Base-by-base conservation (phyloP, 2,888 invertebrate genomes). In the Tethea ocularis region DNA sequence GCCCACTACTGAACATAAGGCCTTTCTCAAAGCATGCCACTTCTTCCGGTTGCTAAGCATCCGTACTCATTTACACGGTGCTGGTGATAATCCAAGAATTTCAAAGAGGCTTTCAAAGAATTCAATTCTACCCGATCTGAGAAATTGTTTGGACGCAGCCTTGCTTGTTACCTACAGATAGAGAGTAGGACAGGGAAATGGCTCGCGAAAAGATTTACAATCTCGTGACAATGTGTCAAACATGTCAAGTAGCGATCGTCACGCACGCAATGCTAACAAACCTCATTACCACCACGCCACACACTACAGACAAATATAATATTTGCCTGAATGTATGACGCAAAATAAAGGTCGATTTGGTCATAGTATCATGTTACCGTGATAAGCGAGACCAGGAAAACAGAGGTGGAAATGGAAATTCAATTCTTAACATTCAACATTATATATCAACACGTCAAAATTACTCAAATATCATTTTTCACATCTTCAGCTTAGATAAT, bases 191-290 rank as follows among this genome's bases (percentile, higher is more conserved):
- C 72, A 72, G 68, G 74, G 69, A 84, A 78, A 75, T 83, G 66
- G 83, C 77, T 75, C 83, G 81, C 77, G 75, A 77, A 78, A 75
- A 33, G 33, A 33, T 33, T 13, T 33, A 2, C 33, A 13, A 33
- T 71, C 67, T 72, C 68, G 72, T 84, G 84, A 78, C 78, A 33
- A 33, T 75, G 74, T 76, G 82, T 74, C 66, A 78, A 72, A 67
- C 81, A 76, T 75, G 78, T 65, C 72, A 70, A 68, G 61, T n/a
- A 52, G 52, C 77, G 67, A 33, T 64, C 74, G 78, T 73, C 83
- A 80, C 77, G 74, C 82, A 80, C 65, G 64, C 74, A 69, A 76
- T 68, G 56, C 80, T 86, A 86, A 86, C 80, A 78, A 78, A 77
- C 77, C 80, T 76, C 72, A 85, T 87, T 86, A 86, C 78, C 80